Percentiles rank a stretch among this genome's conserved stretches.
Evolutionary conservation across 2,888 invertebrate genomes (phyloP).

Genomic region (Pyrochroa serraticornis): DNA sequence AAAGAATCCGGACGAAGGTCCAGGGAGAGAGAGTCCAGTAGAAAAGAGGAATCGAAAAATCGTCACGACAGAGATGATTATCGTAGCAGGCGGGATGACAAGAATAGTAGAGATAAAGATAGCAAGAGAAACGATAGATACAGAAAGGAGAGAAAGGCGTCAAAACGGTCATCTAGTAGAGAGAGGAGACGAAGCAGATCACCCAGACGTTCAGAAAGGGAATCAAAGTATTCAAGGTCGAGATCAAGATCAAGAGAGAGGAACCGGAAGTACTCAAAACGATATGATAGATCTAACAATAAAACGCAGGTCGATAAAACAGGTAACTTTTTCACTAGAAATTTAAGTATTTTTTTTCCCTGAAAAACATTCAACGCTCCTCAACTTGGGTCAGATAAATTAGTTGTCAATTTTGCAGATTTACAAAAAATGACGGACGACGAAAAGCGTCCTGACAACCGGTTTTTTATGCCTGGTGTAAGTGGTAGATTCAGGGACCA

Average conservation of each 20-base stretch:
- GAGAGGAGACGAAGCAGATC: conserved; percentile 48
- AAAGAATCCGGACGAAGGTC: conserved; percentile 10
- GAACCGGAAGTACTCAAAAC: conserved; percentile 47
- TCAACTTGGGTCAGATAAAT: too few species aligned
- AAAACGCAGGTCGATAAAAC: conserved; percentile 59
- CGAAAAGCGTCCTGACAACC: conserved; percentile 25
- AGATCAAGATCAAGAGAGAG: conserved; percentile 47
- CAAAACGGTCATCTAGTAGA: conserved; percentile 43
- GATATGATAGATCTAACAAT: conserved; percentile 58
- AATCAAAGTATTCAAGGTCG: conserved; percentile 48
- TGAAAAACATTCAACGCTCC: too few species aligned
- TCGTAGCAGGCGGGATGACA: conserved; percentile 32
- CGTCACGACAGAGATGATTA: conserved; percentile 29
- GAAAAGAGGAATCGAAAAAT: conserved; percentile 8
- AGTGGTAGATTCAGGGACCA: conserved; percentile 82
- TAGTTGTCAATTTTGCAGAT: conserved; percentile 5
- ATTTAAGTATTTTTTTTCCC: too few species aligned
- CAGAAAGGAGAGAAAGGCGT: conserved; percentile 4
- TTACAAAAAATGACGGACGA: conserved; percentile 11
- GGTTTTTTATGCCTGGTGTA: conserved; percentile 55
- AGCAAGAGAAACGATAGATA: conserved; percentile 40
- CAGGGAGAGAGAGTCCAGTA: conserved; percentile 1
- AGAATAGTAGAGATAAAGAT: conserved; percentile 49
- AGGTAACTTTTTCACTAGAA: conserved; percentile 44
- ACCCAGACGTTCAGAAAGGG: conserved; percentile 47